phyloP scores from a whole-genome alignment of 2,113 vertebrate species.

The Thunnus thynnus region DNA sequence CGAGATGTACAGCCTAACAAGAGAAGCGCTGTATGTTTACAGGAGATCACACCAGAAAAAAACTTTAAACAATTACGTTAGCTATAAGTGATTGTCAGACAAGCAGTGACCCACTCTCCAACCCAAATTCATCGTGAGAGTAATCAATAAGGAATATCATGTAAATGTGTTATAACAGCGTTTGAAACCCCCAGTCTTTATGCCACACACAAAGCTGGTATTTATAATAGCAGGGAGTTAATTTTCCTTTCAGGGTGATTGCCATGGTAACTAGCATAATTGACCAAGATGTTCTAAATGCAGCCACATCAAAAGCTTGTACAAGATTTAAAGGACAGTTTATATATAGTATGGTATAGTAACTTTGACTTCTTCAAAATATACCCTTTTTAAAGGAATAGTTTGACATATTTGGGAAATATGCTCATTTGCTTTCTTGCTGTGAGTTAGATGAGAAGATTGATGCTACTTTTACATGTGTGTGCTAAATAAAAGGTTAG shows the following conservation, averaged over 20 bases:
- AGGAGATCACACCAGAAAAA: neutral
- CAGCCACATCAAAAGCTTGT: slow-evolving; percentile 12
- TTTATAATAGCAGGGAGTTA: slow-evolving; percentile 20
- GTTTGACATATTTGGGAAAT: no score
- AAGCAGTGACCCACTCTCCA: neutral
- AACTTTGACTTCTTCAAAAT: neutral
- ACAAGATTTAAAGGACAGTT: neutral
- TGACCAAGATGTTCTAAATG: slow-evolving; percentile 26
- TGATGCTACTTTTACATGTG: no score
- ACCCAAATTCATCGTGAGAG: neutral
- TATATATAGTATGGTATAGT: neutral
- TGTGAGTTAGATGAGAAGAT: no score
- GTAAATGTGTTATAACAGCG: neutral
- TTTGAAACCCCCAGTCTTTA: slow-evolving; percentile 14
- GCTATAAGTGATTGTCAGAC: neutral
- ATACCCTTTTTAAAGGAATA: no score
- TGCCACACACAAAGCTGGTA: slow-evolving; percentile 2
- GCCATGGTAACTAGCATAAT: slow-evolving; percentile 60
- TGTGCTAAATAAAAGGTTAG: no score
- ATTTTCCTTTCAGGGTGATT: slow-evolving; percentile 23
- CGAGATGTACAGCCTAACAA: slow-evolving; percentile 86
- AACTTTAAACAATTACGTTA: neutral
- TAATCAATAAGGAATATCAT: neutral
- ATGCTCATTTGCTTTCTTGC: no score
- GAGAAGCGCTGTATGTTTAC: neutral